phyloP scores from a whole-genome alignment of 2,797 vertebrate genomes.

The Coendou prehensilis region DNA sequence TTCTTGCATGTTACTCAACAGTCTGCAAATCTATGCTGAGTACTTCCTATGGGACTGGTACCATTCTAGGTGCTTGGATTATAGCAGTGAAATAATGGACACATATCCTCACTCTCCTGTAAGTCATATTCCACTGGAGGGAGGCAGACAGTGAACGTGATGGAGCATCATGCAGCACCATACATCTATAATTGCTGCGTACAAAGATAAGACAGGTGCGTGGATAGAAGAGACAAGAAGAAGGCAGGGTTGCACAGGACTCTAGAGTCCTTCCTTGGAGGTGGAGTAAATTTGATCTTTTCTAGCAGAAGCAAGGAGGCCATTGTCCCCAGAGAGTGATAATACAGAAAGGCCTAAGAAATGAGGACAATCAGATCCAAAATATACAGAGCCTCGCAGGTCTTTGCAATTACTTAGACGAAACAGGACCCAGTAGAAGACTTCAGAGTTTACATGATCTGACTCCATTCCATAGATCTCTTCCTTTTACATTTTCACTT shows the following conservation, averaged over 20 bases:
- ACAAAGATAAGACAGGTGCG: not conserved
- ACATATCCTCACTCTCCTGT: not conserved
- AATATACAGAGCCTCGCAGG: not conserved
- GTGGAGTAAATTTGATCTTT: not conserved
- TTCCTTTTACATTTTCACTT: constrained; percentile 2
- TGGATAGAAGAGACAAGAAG: not conserved
- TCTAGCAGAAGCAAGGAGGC: not conserved
- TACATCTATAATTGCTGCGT: not conserved
- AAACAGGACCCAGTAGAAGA: not conserved
- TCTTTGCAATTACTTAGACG: not conserved
- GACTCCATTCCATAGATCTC: not conserved
- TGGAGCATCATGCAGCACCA: not conserved
- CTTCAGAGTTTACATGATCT: not conserved
- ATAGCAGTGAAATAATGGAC: not conserved
- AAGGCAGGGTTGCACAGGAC: not conserved
- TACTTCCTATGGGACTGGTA: not conserved
- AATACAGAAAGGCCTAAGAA: not conserved
- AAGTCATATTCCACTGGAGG: not conserved
- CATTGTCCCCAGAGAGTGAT: not conserved
- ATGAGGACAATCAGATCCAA: not conserved
- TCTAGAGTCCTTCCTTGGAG: not conserved
- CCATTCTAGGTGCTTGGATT: not conserved
- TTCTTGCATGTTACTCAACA: not conserved
- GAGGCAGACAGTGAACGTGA: not conserved
- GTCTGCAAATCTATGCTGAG: not conserved